Evolutionary conservation across 1,140 invertebrate species (phyloP).

Genomic region (Pararge aegeria): DNA sequence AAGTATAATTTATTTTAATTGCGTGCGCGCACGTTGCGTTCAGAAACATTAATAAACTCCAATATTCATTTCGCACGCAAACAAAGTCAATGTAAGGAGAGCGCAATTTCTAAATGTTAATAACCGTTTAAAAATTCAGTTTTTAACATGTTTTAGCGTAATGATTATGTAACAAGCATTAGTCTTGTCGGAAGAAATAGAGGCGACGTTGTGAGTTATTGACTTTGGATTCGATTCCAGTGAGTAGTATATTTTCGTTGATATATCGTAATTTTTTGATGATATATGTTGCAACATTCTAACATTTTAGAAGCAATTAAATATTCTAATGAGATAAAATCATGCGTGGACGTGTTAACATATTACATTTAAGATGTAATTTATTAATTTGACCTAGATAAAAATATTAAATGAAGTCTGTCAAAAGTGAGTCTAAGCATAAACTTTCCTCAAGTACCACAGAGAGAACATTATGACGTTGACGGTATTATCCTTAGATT

Average conservation of each 20-base stretch:
- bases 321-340: background rate
- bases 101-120: slow-evolving; percentile 40
- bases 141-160: slow-evolving; percentile 19
- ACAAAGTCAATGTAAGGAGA: slow-evolving; percentile 35
- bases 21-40: slow-evolving; percentile 38
- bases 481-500: no score
- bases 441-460: no score
- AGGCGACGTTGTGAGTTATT: background rate
- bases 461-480: no score
- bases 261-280: no score
- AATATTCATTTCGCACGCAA: slow-evolving; percentile 29
- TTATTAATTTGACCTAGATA: no score
- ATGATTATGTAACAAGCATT: slow-evolving; percentile 26
- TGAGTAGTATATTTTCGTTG: background rate
- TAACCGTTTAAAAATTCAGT: slow-evolving; percentile 31
- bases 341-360: no score
- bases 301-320: background rate
- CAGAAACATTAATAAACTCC: slow-evolving; percentile 34
- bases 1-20: slow-evolving; percentile 26
- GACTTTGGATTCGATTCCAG: background rate
- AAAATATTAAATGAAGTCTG: no score
- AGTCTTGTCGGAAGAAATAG: slow-evolving; percentile 18
- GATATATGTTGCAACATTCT: background rate
- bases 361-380: background rate
- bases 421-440: no score